Base-by-base conservation (phyloP, 2,888 invertebrate genomes). In the Liopterus haemorrhoidalis region DNA sequence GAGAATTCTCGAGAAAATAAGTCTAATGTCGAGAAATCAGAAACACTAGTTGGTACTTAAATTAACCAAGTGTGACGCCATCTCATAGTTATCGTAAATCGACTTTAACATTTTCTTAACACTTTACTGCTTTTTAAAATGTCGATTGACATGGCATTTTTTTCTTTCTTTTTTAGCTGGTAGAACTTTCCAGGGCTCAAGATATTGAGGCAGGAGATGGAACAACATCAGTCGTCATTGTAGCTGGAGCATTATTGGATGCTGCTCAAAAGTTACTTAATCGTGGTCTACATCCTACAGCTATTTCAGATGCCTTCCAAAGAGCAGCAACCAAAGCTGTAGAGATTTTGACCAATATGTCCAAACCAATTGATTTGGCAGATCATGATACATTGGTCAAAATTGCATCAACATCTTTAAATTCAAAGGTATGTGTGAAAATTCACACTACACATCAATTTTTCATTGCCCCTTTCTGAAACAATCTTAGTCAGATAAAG, bases 161-260 rank as follows among this genome's bases (percentile, higher is more conserved):
- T 14, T 44, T 9, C 4, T 14, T 22, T 38, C 46, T 40, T 24
- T 70, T 74, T 41, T 62, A 92, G 92, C 74, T 99, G 63, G 99
- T 99, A 3, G 99, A 99, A 70, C 73, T 99, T 53, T 96, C 97
- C 1, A 88, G 93, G 61, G 97, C 99, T 12, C 99, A 97, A 72
- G 99, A 99, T 69, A 83, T 96, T 58, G 97, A 97, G 70, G 99
- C 99, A 58, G 99, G 99, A 33, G 99, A 99, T 73, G 99, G 99
- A 46, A 99, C 99, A 15, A 99, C 99, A 6, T 91, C 95, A 15
- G 99, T 99, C 41, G 97, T 97, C 6, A 90, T 99, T 4, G 82
- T 99, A 60, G 97, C 96, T 55, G 99, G 99, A 37, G 91, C 95
- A 52, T 69, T 99, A 37, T 72, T 99, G 41, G 95, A 97, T 69